Percentiles rank a stretch among this genome's conserved stretches.
These are phyloP conservation scores for Gari tellinella DNA, from an alignment of 2,888 invertebrate species.

Conservation along the genomic window DNA sequence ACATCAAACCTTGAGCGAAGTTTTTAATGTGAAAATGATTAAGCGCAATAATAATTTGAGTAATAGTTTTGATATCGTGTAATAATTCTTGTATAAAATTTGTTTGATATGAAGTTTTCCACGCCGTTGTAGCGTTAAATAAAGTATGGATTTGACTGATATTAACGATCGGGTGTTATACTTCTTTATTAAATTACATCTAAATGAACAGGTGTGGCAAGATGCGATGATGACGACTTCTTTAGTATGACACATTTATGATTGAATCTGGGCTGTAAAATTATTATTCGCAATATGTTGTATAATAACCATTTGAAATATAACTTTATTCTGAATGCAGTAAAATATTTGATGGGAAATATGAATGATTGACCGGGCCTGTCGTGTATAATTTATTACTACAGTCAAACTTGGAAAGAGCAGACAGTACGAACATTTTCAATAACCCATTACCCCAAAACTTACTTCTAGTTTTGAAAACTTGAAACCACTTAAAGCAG, in stretches of 20 bases:
- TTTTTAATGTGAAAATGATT: constrained; percentile 12
- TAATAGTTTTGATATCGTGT: constrained; percentile 17
- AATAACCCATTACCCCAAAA: too few relatives aligned
- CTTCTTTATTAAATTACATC: constrained; percentile 35
- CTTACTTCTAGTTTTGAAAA: too few relatives aligned
- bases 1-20: constrained; percentile 6
- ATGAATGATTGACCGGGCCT: too few relatives aligned
- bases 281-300: constrained; percentile 10
- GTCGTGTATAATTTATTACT: too few relatives aligned
- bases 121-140: background rate
- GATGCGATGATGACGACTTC: constrained; percentile 18
- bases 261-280: constrained; percentile 15
- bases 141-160: constrained; percentile 18
- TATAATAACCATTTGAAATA: too few relatives aligned
- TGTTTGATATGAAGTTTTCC: constrained; percentile 24
- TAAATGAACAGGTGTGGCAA: constrained; percentile 33
- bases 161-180: constrained; percentile 22
- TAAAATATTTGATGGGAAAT: too few relatives aligned
- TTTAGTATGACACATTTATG: constrained; percentile 26
- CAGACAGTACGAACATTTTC: too few relatives aligned
- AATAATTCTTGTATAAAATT: constrained; percentile 30
- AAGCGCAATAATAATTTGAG: constrained; percentile 5
- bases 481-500: too few relatives aligned
- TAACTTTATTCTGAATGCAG: too few relatives aligned
- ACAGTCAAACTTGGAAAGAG: too few relatives aligned